phyloP scores from a whole-genome alignment of 2,888 invertebrate genomes.

The Crepidodera aurea region DNA sequence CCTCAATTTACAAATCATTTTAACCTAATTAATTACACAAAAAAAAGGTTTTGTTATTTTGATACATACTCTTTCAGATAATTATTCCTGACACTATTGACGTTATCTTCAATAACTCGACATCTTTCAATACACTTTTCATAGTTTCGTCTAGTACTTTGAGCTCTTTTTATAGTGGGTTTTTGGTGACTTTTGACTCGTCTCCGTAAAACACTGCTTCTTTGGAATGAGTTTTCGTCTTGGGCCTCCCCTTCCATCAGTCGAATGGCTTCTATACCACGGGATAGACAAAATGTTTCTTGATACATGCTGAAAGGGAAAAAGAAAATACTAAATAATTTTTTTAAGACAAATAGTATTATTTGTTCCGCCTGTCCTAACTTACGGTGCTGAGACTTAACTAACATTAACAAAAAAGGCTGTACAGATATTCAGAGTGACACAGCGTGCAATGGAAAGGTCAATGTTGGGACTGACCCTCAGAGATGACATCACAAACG shows the following conservation, averaged over 20 bases:
- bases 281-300: conserved; percentile 29
- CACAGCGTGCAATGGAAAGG: no score
- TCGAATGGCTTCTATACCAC: conserved; percentile 36
- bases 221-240: conserved; percentile 35
- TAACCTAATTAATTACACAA: no score
- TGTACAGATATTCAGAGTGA: no score
- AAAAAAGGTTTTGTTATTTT: no score
- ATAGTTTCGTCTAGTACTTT: conserved; percentile 34
- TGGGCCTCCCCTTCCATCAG: conserved; percentile 19
- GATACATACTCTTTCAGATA: conserved; percentile 18
- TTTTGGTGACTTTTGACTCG: conserved; percentile 27
- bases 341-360: no score
- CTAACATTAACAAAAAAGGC: no score
- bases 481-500: no score
- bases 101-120: conserved; percentile 26
- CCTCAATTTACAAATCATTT: no score
- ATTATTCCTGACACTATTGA: conserved; percentile 14
- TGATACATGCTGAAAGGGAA: conserved; percentile 25
- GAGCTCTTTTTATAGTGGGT: conserved; percentile 35
- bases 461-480: no score
- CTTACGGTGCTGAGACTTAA: no score
- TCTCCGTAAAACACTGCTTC: conserved; percentile 43
- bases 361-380: no score
- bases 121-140: conserved; percentile 38
- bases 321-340: not conserved